A percentile compares a stretch with the other conserved stretches of the same genome.
phyloP scores from a whole-genome alignment of 2,888 invertebrate species.

The Cenopis cana region DNA sequence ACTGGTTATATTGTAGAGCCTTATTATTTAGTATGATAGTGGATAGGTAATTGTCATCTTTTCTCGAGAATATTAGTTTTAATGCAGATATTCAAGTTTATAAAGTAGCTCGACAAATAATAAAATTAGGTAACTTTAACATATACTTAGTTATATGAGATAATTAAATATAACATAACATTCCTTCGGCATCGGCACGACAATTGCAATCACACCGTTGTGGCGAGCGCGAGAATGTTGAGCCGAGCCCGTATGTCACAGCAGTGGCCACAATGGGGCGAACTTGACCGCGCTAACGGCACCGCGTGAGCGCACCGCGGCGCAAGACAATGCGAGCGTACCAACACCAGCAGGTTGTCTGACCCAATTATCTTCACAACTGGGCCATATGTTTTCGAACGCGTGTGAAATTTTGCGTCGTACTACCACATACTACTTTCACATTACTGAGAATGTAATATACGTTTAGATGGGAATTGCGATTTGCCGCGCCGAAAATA shows the following conservation, averaged over 20 bases:
- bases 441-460: slow-evolving; percentile 32
- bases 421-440: slow-evolving; percentile 67
- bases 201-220: slow-evolving; percentile 15
- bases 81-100: no score
- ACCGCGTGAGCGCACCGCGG: slow-evolving; percentile 60
- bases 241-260: slow-evolving; percentile 65
- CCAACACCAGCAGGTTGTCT: slow-evolving; percentile 75
- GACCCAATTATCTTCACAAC: slow-evolving; percentile 80
- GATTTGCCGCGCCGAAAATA: slow-evolving; percentile 1
- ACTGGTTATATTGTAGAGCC: no score
- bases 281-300: slow-evolving; percentile 83
- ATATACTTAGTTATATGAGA: no score
- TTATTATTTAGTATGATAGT: no score
- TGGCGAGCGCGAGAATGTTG: slow-evolving; percentile 26
- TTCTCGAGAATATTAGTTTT: no score
- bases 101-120: no score
- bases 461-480: slow-evolving; percentile 6
- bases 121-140: no score
- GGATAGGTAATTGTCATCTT: no score
- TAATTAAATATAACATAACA: no score
- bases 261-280: slow-evolving; percentile 70
- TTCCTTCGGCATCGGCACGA: neutral
- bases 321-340: slow-evolving; percentile 77
- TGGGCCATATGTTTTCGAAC: slow-evolving; percentile 74
- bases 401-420: slow-evolving; percentile 72